Evolutionary conservation across 2,113 vertebrate genomes (phyloP).

Genomic region (Burhinus bistriatus): DNA sequence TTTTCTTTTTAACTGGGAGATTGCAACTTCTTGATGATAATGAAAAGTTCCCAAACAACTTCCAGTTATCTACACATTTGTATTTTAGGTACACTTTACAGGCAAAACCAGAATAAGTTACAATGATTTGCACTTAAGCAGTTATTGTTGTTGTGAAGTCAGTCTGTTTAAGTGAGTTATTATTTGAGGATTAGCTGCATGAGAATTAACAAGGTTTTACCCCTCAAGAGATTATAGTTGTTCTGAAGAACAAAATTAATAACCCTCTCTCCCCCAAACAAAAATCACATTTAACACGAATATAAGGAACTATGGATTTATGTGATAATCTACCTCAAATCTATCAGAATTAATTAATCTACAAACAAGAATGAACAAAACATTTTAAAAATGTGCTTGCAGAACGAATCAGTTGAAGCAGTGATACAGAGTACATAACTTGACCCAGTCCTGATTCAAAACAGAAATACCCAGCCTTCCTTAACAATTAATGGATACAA

Average conservation of each 20-base stretch:
- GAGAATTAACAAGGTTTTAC: constrained; percentile 16
- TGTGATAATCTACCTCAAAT: not conserved
- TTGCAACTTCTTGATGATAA: not conserved
- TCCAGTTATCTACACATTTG: not conserved
- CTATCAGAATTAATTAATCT: not conserved
- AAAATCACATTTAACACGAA: not conserved
- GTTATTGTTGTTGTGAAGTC: constrained; percentile 3
- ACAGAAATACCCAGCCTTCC: not conserved
- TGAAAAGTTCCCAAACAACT: not conserved
- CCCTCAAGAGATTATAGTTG: not conserved
- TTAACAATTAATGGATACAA: not conserved
- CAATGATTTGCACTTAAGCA: not conserved
- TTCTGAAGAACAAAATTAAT: constrained; percentile 9
- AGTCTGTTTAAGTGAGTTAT: not conserved
- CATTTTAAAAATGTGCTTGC: not conserved
- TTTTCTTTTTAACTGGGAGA: not conserved
- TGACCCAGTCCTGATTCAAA: not conserved
- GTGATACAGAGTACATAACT: not conserved
- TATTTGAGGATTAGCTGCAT: not conserved
- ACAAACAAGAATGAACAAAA: not conserved
- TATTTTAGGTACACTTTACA: not conserved
- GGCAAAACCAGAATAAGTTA: not conserved
- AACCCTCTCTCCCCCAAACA: not conserved
- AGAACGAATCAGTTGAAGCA: not conserved
- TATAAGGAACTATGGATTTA: not conserved